Evolutionary conservation across 2,888 invertebrate species (phyloP), one percentile per base, ranked within the genome.

Genomic region (Eupithecia pulchellata): DNA sequence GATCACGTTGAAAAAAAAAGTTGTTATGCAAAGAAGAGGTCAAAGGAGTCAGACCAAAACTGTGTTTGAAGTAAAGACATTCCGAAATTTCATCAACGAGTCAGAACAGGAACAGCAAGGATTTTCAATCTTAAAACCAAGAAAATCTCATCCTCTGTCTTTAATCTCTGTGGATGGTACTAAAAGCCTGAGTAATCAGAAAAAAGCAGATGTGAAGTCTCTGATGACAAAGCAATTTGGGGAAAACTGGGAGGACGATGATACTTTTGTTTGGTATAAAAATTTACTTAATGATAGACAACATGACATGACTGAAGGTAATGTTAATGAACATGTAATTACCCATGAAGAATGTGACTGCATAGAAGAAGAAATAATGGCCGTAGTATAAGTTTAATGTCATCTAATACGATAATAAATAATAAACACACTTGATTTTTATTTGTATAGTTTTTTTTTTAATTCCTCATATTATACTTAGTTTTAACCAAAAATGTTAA

Each of bases 181-280:
- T 57, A 72, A 75, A 75, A 70, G 63, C 69, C 72, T 74, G 67
- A 66, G 68, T 71, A 71, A 66, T 69, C 67, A 66, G 65, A 74
- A 74, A 68, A 71, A 74, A 74, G 66, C 68, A 68, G 73, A 74
- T 66, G 74, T 71, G 69, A 72, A 69, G 67, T 71, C 69, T 69
- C 67, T 71, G 64, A 69, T 71, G 69, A 66, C 64, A 69, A 74
- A 72, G 25, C 71, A 72, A 69, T 74, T 71, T 74, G 73, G 73
- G 64, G 68, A 68, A 55, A 66, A 66, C 64, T 72, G 72, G 72
- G 66, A 69, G 69, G 62, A 65, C 20, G 66, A 70, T 68, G 68
- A 68, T 57, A 57, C 57, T 57, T 57, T 57, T 57, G 57, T 57
- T 57, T 57, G 57, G 57, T 57, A 57, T 57, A 57, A 57, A 57